Percentiles rank a stretch among this genome's conserved stretches.
Evolutionary conservation across 2,797 vertebrate species (phyloP).

Genomic region (Emydoidea blandingii): DNA sequence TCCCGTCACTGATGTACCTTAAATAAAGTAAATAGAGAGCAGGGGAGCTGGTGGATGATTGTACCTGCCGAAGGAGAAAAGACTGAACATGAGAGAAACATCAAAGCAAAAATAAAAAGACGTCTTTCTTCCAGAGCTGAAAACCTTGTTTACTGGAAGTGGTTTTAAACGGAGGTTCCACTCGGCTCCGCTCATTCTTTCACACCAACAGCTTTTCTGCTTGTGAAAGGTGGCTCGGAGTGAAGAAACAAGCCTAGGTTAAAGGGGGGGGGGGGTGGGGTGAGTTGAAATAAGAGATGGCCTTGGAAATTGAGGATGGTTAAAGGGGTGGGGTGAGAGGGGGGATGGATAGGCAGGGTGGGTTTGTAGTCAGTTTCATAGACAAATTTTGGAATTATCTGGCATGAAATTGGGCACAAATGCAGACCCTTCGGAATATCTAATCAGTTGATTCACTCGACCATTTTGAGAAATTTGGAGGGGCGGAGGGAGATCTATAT

Average conservation of each 20-base stretch:
- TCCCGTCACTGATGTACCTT: conserved; percentile 8
- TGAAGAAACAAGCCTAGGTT: conserved; percentile 24
- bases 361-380: conserved; percentile 40
- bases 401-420: conserved; percentile 76
- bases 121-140: conserved; percentile 67
- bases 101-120: conserved; percentile 69
- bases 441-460: background rate
- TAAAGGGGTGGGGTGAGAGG: background rate
- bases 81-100: conserved; percentile 49
- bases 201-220: conserved; percentile 65
- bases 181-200: conserved; percentile 61
- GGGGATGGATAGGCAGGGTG: conserved; percentile 51
- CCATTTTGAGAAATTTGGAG: background rate
- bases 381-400: conserved; percentile 64
- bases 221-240: conserved; percentile 58
- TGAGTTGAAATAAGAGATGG: rapidly evolving
- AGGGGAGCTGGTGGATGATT: conserved; percentile 44
- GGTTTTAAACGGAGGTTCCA: conserved; percentile 63
- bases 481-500: background rate
- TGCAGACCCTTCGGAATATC: background rate
- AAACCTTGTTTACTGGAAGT: conserved; percentile 72
- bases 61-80: conserved; percentile 57
- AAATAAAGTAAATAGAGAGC: conserved; percentile 36
- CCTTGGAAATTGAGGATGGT: background rate
- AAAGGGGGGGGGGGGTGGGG: background rate